Base-by-base conservation (phyloP, 2,888 invertebrate genomes). In the Dromius quadrimaculatus region DNA sequence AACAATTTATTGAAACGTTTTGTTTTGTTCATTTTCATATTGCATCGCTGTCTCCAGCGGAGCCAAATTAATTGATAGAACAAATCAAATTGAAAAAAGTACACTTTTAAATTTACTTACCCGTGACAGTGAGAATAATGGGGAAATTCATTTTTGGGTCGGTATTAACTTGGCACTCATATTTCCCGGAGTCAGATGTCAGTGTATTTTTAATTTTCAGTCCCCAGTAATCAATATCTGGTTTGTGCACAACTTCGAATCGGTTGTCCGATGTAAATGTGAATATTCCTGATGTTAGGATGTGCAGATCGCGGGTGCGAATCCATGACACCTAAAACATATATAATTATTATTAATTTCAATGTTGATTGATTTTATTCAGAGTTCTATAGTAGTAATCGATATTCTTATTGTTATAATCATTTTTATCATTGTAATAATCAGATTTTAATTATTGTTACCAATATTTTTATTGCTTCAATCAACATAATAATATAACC, bases 81-180 rank as follows among this genome's bases (percentile, higher is more conserved):
- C 11, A 5, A 38, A 11, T 13, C 38, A 38, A 38, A 15, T 5
- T 38, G n/a, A 38, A 38, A 38, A 38, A 38, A 38, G 11, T 8
- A 13, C 15, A 6, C 15, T 9, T 38, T 38, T 13, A 15, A 38
- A 1, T 19, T 38, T 22, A 22, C 83, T 80, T 77, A 90, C 90
- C 89, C 76, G 87, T 81, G 20, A 90, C 89, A 9, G 85, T 85
- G 61, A 91, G 85, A 76, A 86, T 86, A 76, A 89, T 87, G 76
- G 88, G 87, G 74, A 88, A 85, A 83, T 89, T 90, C 83, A 90
- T 87, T 81, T 91, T 91, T 36, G 91, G 90, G 77, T 91, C 90
- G 0, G 90, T 90, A 83, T 91, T 91, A 77, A 91, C 87, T 83
- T 91, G 91, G 78, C 91, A 91, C 84, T 90, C 91, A 83, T 91